phyloP scores from a whole-genome alignment of 2,888 invertebrate genomes.

The Drosophila infuscata region DNA sequence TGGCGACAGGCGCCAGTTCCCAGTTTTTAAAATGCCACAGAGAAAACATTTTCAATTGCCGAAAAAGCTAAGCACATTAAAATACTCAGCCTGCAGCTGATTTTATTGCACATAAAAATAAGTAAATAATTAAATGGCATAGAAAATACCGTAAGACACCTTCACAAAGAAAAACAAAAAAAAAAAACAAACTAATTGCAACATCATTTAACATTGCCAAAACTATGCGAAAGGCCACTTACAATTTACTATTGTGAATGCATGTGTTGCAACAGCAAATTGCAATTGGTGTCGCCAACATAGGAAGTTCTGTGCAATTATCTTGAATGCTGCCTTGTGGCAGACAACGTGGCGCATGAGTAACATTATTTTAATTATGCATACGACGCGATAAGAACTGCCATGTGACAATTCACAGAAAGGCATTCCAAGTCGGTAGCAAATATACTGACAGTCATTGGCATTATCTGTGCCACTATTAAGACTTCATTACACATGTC shows the following conservation, averaged over 20 bases:
- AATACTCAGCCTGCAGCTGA: constrained; percentile 26
- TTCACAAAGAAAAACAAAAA: constrained; percentile 1
- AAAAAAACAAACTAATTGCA: constrained; percentile 30
- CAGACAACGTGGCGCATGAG: constrained; percentile 69
- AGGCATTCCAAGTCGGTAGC: constrained; percentile 35
- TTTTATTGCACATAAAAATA: constrained; percentile 35
- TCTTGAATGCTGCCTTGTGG: constrained; percentile 41
- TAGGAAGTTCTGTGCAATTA: constrained; percentile 52
- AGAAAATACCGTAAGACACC: constrained; percentile 20
- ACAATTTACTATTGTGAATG: constrained; percentile 12
- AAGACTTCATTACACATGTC: constrained; percentile 82
- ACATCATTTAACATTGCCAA: constrained; percentile 25
- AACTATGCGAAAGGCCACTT: constrained; percentile 26
- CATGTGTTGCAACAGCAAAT: constrained; percentile 44
- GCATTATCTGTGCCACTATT: constrained; percentile 73
- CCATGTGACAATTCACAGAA: constrained; percentile 60
- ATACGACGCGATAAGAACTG: constrained; percentile 43
- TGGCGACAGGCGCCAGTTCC: constrained; percentile 74
- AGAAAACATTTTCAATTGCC: constrained; percentile 70
- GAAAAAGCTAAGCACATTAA: constrained; percentile 44
- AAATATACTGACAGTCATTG: constrained; percentile 54
- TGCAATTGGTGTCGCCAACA: constrained; percentile 34
- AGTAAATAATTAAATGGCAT: constrained; percentile 39
- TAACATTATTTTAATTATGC: constrained; percentile 76
- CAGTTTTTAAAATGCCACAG: constrained; percentile 63